These are phyloP conservation scores for Pipa parva DNA, from an alignment of 2,113 vertebrate genomes.

Conservation along the genomic window DNA sequence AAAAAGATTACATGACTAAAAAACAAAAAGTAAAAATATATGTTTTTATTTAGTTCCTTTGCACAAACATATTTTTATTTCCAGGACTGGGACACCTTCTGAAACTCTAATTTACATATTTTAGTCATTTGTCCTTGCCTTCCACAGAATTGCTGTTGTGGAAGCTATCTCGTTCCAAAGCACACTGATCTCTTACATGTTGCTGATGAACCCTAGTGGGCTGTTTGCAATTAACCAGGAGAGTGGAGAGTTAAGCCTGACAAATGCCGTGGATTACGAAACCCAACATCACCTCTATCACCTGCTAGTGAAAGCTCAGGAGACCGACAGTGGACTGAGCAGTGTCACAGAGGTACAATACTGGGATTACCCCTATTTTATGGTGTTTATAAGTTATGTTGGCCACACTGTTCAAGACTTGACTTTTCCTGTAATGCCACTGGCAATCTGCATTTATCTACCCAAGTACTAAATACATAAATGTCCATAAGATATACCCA, in stretches of 20 bases:
- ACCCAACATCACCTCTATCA: constrained; percentile 73
- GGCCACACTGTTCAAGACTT: too few relatives aligned
- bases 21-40: too few relatives aligned
- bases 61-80: too few relatives aligned
- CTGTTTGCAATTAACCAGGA: constrained; percentile 76
- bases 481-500: too few relatives aligned
- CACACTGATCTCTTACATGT: constrained; percentile 66
- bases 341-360: constrained; percentile 69
- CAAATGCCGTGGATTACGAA: constrained; percentile 71
- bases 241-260: constrained; percentile 73
- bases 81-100: too few relatives aligned
- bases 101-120: too few relatives aligned
- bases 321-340: constrained; percentile 72
- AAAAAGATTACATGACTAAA: too few relatives aligned
- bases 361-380: background rate
- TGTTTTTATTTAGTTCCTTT: too few relatives aligned
- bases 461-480: too few relatives aligned
- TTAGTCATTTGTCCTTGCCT: background rate
- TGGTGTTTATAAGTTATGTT: too few relatives aligned
- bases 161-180: constrained; percentile 83
- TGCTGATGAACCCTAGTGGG: constrained; percentile 74
- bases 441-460: too few relatives aligned
- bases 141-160: constrained; percentile 65
- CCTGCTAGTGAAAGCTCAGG: constrained; percentile 72
- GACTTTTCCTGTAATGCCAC: too few relatives aligned